Base-by-base conservation (phyloP, 2,113 vertebrate species). In the Martes martes region DNA sequence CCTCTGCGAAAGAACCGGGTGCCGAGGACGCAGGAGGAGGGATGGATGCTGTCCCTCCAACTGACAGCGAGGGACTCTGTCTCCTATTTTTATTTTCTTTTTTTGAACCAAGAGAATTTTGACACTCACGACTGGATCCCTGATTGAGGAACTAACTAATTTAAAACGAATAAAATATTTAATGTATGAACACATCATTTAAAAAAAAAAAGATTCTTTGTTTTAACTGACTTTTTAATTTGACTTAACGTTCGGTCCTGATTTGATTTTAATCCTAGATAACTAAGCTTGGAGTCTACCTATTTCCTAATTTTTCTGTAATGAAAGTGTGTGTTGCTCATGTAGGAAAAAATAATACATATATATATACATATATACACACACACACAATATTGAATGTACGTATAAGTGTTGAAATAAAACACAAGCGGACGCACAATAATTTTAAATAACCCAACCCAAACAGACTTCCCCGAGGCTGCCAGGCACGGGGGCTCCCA, bases 11-110 rank as follows among this genome's bases (percentile, higher is more conserved):
- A 57, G 21, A 23, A 18, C 1, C 14, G 81, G 52, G 47, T 15
- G 45, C 31, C n/a, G 4, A 10, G 36, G 11, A 57, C 3, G 0
- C 1, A 7, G 0, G 50, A 23, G n/a, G 28, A 33, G 42, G 33
- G 55, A 26, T 13, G 13, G 52, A 47, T 8, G 14, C 42, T 18
- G 26, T 78, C 42, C 26, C 26, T 45, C 39, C 11, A 36, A 42
- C 71, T 78, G 28, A 65, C 73, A 83, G 33, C 31, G 0, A 1
- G 2, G 13, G 33, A 39, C 31, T 65, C 21, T 4, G 4, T 19
- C 39, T 91, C 73, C 36, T n/a, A 2, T 16, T 4, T 13, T 55
- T 18, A 47, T 28, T 74, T 36, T 21, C 19, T 7, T 26, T 19
- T 39, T n/a, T 59, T 47, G 16, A 61, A 52, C 24, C 50, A 33